Conservation (phyloP, 2,888 invertebrate genomes). For the Hirtodrosophila histrioides region DNA sequence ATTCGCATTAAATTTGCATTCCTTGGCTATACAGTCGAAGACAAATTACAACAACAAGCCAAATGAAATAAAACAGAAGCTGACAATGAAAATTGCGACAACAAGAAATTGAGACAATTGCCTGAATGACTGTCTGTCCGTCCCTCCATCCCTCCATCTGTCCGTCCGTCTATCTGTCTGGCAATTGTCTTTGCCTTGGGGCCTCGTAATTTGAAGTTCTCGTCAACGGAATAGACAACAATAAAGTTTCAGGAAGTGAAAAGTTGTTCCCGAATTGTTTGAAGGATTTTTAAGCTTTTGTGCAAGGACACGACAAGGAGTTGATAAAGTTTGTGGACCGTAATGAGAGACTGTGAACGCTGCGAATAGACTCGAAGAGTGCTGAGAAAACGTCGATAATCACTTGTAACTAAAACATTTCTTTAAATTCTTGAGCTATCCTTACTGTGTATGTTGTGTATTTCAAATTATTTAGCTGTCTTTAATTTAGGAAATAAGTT, state of each 20-base stretch:
- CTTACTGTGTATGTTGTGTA: too few species aligned
- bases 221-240: constrained; percentile 34
- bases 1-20: constrained; percentile 68
- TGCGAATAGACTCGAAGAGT: not conserved
- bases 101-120: constrained; percentile 72
- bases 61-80: constrained; percentile 29
- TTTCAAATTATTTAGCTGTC: too few species aligned
- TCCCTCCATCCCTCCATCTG: constrained; percentile 17
- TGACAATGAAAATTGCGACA: constrained; percentile 44
- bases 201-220: constrained; percentile 50
- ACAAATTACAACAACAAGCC: constrained; percentile 36
- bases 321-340: constrained; percentile 4
- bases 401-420: too few species aligned
- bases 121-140: constrained; percentile 31
- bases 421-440: too few species aligned
- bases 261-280: constrained; percentile 35
- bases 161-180: constrained; percentile 21
- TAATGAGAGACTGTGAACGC: not conserved
- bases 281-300: constrained; percentile 26
- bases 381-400: not conserved
- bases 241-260: constrained; percentile 40
- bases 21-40: not conserved
- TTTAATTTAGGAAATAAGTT: too few species aligned
- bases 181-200: constrained; percentile 59
- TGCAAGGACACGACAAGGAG: constrained; percentile 18